Evolutionary conservation across 2,113 vertebrate genomes (phyloP).

Genomic region (Gavia stellata): DNA sequence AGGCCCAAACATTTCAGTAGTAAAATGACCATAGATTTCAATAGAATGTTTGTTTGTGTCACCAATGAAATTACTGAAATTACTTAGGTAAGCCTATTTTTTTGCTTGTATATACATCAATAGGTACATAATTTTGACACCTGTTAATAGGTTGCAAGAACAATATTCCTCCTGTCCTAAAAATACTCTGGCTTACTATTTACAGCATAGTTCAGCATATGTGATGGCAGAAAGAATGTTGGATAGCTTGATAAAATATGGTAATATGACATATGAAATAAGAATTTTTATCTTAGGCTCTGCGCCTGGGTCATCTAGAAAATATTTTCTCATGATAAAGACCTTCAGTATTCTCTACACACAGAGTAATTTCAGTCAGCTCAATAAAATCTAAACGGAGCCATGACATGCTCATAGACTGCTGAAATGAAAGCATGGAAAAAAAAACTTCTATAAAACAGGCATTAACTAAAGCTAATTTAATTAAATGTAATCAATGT

Average conservation of each 20-base stretch:
- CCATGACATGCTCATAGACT: background rate
- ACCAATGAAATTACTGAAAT: background rate
- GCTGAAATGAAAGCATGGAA: background rate
- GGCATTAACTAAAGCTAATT: constrained; percentile 22
- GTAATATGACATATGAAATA: background rate
- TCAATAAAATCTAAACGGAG: constrained; percentile 44
- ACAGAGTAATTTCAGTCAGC: background rate
- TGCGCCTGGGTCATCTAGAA: background rate
- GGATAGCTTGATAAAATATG: background rate
- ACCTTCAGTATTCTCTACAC: constrained; percentile 12
- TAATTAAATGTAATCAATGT: background rate
- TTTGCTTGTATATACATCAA: background rate
- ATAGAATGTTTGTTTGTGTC: background rate
- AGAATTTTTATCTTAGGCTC: background rate
- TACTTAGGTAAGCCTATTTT: background rate
- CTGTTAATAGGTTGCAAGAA: background rate
- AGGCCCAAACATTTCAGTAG: background rate
- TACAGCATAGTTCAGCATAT: background rate
- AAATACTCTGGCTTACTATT: background rate
- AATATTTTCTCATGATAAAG: background rate
- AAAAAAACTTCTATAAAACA: background rate
- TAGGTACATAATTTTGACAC: background rate
- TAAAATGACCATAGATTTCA: background rate
- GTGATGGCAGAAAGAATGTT: background rate
- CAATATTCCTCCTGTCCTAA: background rate